Conservation (phyloP, 1,140 invertebrate genomes). For the Drosophila nasuta region DNA sequence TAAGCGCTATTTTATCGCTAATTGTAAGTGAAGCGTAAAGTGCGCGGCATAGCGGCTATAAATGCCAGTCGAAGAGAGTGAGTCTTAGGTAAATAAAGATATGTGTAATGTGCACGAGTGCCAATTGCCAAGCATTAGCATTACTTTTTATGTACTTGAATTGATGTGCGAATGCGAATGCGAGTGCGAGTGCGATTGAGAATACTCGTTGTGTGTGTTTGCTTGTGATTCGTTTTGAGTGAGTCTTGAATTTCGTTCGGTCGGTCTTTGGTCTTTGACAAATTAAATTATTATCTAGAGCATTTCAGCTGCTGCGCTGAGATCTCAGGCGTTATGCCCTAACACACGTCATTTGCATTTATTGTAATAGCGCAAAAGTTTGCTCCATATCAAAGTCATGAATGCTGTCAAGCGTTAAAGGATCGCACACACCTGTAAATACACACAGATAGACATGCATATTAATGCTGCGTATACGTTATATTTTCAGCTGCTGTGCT, state of each 20-base stretch:
- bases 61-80: slow-evolving; percentile 22
- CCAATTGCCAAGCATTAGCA: slow-evolving; percentile 55
- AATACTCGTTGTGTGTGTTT: background rate
- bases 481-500: slow-evolving; percentile 76
- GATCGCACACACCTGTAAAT: slow-evolving; percentile 47
- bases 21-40: slow-evolving; percentile 74
- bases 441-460: slow-evolving; percentile 63
- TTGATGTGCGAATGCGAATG: slow-evolving; percentile 42
- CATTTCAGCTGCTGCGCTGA: slow-evolving; percentile 47
- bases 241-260: slow-evolving; percentile 29
- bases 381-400: slow-evolving; percentile 68
- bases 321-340: slow-evolving; percentile 26
- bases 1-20: slow-evolving; percentile 72
- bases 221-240: slow-evolving; percentile 32
- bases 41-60: slow-evolving; percentile 29
- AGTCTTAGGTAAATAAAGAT: slow-evolving; percentile 47
- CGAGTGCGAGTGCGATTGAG: background rate
- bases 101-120: slow-evolving; percentile 52
- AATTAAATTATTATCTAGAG: slow-evolving; percentile 80
- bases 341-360: slow-evolving; percentile 66
- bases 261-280: slow-evolving; percentile 63
- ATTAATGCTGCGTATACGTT: slow-evolving; percentile 78
- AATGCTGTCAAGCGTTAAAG: slow-evolving; percentile 76
- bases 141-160: slow-evolving; percentile 72
- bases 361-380: slow-evolving; percentile 74